Evolutionary conservation across 1,140 invertebrate species (phyloP), one percentile per base, ranked within the genome.

Genomic region (Drosophila lowei): DNA sequence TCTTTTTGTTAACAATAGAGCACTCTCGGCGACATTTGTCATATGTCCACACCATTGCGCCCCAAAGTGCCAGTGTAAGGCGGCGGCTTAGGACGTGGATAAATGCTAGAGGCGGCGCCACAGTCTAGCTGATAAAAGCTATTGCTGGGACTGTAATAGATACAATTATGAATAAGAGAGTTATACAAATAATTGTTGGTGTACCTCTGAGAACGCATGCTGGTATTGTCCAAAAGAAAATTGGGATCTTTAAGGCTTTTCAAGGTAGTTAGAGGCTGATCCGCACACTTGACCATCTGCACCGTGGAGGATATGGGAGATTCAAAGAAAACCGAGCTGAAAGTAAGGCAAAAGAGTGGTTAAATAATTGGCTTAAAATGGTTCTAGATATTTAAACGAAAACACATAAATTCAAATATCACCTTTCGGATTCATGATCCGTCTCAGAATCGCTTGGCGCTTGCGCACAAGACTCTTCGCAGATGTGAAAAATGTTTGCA

Each of bases 261-360:
- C 2, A 91, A 60, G 5, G 90, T 91, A 6, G 89, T 91, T 2
- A 85, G 71, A 0, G 90, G 86, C 50, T 90, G 91, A 72, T 90
- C 89, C 6, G 85, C 80, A 48, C 89, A 91, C 63, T 91, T 90
- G 2, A 91, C 90, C 90, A 91, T 91, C 77, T 91, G 90, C 9
- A 91, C 90, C 0, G 90, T 90, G n/a, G 90, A 91, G 0, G 86
- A 67, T 71, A 75, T 61, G 16, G 77, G 77, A 60, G 81, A 79
- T 18, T 77, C 84, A 49, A 78, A 53, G 18, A 73, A 54, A 0
- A 76, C 28, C 0, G 77, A 86, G 48, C 86, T 90, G 42, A 4
- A 60, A 72, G 15, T 15, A 38, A 9, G 0, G 11, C 46, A 49
- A 25, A 42, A 16, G 1, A n/a, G 6, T 13, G 5, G 18, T 9